Base-by-base conservation (phyloP, 2,888 invertebrate species). In the Amphipyra tragopoginis region DNA sequence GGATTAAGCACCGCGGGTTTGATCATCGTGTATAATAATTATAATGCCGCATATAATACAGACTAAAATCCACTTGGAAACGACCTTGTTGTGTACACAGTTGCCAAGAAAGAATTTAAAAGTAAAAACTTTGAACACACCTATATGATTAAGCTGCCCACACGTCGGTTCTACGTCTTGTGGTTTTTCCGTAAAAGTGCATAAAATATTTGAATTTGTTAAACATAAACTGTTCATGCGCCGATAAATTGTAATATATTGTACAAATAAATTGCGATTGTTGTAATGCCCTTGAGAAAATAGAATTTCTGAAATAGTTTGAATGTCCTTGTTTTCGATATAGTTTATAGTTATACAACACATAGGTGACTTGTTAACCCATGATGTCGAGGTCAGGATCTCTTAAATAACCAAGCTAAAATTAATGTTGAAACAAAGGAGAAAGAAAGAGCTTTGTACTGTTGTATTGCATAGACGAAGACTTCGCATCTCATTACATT, bases 401-500 rank as follows among this genome's bases (percentile, higher is more conserved):
- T 44, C 21, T 38, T 39, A 7, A 13, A 13, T 51, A 15, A 52
- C 50, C 45, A 49, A 34, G 45, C 29, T 59, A 47, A 53, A 44
- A 72, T 53, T 42, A 54, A 48, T 65, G 44, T 29, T 26, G 15
- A 38, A 39, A 42, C 7, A 44, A 61, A 44, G 8, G 40, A 54
- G 45, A 40, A 55, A 40, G 14, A 40, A n/a, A 42, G 10, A n/a
- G n/a, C n/a, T n/a, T n/a, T n/a, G 29, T 56, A 55, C 66, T 65
- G 43, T 72, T 72, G 11, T 36, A 36, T 64, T 76, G 73, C 60
- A 69, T 76, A 61, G 71, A 54, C 61, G 58, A 47, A 56, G 66
- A 70, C 65, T 74, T 77, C 69, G 63, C 71, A 73, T 80, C 75
- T 77, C 72, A 72, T 81, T 81, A 84, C 67, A 65, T 54, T 70